phyloP scores from a whole-genome alignment of 2,113 vertebrate genomes.

The Paradoxurus hermaphroditus region DNA sequence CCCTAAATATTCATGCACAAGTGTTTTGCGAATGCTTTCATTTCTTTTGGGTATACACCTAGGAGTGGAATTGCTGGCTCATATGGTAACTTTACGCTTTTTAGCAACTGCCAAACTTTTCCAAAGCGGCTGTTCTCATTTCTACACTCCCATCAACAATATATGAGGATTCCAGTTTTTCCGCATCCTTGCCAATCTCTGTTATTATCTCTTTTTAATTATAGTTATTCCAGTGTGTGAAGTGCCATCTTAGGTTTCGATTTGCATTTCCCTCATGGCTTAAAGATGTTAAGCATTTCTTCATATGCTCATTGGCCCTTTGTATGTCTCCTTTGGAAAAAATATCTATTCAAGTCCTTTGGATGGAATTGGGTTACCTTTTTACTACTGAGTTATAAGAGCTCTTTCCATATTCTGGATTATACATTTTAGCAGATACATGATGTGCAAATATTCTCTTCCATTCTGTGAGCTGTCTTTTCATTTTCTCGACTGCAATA shows the following conservation, averaged over 20 bases:
- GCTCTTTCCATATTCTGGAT: background rate
- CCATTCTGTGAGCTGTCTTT: background rate
- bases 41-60: background rate
- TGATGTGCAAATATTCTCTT: background rate
- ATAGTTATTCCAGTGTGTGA: background rate
- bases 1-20: background rate
- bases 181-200: background rate
- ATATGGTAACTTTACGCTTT: background rate
- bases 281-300: background rate
- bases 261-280: background rate
- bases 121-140: background rate
- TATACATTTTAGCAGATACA: background rate
- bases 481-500: background rate
- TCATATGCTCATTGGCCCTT: background rate
- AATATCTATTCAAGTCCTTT: background rate
- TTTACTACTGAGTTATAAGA: background rate
- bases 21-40: background rate
- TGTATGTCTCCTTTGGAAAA: background rate
- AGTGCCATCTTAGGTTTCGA: background rate
- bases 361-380: background rate
- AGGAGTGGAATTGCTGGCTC: background rate
- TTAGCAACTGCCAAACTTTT: background rate
- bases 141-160: background rate
- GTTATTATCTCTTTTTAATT: background rate
- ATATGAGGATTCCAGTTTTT: background rate